These are phyloP conservation scores for Belgica antarctica DNA, from an alignment of 2,888 invertebrate species.

Conservation along the genomic window DNA sequence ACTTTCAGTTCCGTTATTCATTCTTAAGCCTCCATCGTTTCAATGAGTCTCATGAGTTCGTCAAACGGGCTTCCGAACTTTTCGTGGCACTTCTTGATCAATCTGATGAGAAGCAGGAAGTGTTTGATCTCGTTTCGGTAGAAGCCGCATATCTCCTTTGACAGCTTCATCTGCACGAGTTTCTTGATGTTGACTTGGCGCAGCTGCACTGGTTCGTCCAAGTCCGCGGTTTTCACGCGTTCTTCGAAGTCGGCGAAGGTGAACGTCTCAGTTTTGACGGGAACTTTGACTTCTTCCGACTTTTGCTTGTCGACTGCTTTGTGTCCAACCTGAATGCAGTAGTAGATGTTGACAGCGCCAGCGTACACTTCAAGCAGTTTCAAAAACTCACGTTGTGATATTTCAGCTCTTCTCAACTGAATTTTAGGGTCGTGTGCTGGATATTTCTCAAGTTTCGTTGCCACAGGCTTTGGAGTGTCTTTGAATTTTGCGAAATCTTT, in stretches of 20 bases:
- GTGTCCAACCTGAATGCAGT: too few species aligned
- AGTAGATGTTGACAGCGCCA: neutral
- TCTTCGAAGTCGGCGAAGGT: too few species aligned
- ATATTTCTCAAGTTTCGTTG: neutral
- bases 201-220: neutral
- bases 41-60: too few species aligned
- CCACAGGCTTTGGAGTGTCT: neutral
- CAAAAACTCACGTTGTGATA: too few species aligned
- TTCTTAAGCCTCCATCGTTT: too few species aligned
- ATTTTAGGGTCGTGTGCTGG: neutral
- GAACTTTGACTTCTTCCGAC: too few species aligned
- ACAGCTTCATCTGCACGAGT: neutral
- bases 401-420: too few species aligned
- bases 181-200: neutral
- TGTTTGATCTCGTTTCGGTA: constrained; percentile 18
- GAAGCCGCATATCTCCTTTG: neutral
- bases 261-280: neutral
- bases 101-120: neutral
- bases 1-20: too few species aligned
- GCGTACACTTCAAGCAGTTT: neutral
- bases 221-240: too few species aligned
- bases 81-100: neutral
- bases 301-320: neutral
- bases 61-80: too few species aligned
- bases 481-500: neutral